phyloP scores from a whole-genome alignment of 1,140 invertebrate genomes.

The Stegodyphus dumicola region DNA sequence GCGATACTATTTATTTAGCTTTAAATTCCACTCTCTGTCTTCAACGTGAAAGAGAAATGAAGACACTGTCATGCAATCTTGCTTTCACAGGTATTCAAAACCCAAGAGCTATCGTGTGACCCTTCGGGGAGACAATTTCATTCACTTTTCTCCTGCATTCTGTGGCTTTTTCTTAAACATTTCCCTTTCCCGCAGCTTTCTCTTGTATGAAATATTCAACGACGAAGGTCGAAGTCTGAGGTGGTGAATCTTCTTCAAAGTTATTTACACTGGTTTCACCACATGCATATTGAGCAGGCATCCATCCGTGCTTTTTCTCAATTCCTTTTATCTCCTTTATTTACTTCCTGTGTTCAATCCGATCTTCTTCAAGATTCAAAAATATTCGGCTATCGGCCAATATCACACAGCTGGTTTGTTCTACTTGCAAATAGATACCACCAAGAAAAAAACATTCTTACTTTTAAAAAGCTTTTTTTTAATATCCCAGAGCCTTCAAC shows the following conservation, averaged over 20 bases:
- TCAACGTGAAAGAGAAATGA: too few relatives aligned
- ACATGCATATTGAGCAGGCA: constrained; percentile 29
- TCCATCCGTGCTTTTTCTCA: constrained; percentile 21
- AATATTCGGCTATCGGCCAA: constrained; percentile 15
- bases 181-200: constrained; percentile 5
- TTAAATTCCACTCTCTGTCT: too few relatives aligned
- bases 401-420: too few relatives aligned
- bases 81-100: too few relatives aligned
- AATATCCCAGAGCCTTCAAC: too few relatives aligned
- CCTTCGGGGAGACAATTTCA: too few relatives aligned
- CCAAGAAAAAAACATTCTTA: too few relatives aligned
- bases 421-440: too few relatives aligned
- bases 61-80: too few relatives aligned
- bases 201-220: constrained; percentile 35
- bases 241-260: constrained; percentile 7
- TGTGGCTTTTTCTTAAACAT: neutral
- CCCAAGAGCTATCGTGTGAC: too few relatives aligned
- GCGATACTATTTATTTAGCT: too few relatives aligned
- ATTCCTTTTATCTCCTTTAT: constrained; percentile 11
- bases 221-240: constrained; percentile 20
- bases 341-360: constrained; percentile 13
- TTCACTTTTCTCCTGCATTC: neutral
- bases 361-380: constrained; percentile 6
- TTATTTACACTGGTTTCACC: constrained; percentile 31
- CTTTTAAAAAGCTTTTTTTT: too few relatives aligned